Evolutionary conservation across 2,113 vertebrate genomes (phyloP), one percentile per base, ranked within the genome.

Genomic region (Mus spicilegus): DNA sequence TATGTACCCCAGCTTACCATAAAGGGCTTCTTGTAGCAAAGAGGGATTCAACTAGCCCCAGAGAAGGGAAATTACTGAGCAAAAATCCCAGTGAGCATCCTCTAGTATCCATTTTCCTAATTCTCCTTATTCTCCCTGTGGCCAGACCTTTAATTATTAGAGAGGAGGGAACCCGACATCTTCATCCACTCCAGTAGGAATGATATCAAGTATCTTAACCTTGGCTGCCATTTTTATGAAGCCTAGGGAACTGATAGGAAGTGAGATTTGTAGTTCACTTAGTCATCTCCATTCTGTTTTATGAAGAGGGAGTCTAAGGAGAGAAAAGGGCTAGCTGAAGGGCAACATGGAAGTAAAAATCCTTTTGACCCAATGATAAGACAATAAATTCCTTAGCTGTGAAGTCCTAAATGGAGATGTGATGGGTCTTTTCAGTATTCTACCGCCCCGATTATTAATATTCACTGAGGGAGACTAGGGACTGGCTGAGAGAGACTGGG

Each of bases 241-340:
- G 87, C 46, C 65, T 33, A 61, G 77, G 88, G 95, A 86, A 58
- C 36, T 11, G 20, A 92, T 33, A 56, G 39, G 67, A 92, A 96
- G n/a, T 54, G 16, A 28, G 78, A 95, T 92, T 92, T 97, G 76
- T 65, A 56, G 91, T 39, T 94, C 81, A 36, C 73, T 95, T 33
- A 58, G n/a, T 90, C 24, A 9, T 82, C 76, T 96, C 78, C 73
- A 54, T 90, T 96, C 69, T 91, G 56, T 77, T 94, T 87, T 93
- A 94, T 75, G 75, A 30, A 1, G 3, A 61, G 77, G 46, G 95
- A 39, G 73, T 70, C 73, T 46, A 61, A 92, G 69, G 46, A 78
- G 80, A 90, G 54, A 75, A 95, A 61, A 89, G 49, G 85, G 39
- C 69, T 63, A 17, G 24, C 42, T 30, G 85, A 93, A 96, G 69